Evolutionary conservation across 2,888 invertebrate species (phyloP).

Genomic region (Hydrotaea diabolus): DNA sequence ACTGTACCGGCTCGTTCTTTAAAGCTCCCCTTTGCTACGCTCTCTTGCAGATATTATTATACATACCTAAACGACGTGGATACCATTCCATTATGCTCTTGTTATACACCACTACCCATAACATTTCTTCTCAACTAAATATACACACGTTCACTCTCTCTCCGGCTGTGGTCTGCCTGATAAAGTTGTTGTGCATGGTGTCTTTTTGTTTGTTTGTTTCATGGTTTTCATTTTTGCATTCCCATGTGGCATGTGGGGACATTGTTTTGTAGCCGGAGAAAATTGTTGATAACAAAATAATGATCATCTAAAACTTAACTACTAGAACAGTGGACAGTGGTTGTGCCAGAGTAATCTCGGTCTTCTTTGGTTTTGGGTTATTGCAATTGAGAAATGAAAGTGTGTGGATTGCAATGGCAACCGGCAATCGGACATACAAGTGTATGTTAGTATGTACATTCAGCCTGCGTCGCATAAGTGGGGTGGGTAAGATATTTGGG

Average conservation of each 20-base stretch:
- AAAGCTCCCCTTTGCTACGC: no score
- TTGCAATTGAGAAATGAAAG: no score
- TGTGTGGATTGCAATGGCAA: no score
- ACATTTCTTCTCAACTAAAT: background rate
- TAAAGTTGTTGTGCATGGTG: conserved; percentile 52
- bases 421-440: no score
- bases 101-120: background rate
- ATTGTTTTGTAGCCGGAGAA: conserved; percentile 40
- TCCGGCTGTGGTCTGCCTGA: conserved; percentile 44
- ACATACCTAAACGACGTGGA: background rate
- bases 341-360: conserved; percentile 18
- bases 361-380: conserved; percentile 3
- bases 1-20: no score
- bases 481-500: no score
- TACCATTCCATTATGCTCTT: background rate
- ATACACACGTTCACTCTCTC: background rate
- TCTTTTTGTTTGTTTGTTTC: conserved; percentile 65
- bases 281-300: conserved; percentile 49
- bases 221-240: conserved; percentile 53
- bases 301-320: conserved; percentile 34
- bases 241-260: conserved; percentile 46
- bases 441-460: no score
- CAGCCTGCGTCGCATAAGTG: no score
- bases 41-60: background rate
- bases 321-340: background rate